Percentiles rank a stretch among this genome's conserved stretches.
phyloP scores from a whole-genome alignment of 2,113 vertebrate species.

The Python bivittatus region DNA sequence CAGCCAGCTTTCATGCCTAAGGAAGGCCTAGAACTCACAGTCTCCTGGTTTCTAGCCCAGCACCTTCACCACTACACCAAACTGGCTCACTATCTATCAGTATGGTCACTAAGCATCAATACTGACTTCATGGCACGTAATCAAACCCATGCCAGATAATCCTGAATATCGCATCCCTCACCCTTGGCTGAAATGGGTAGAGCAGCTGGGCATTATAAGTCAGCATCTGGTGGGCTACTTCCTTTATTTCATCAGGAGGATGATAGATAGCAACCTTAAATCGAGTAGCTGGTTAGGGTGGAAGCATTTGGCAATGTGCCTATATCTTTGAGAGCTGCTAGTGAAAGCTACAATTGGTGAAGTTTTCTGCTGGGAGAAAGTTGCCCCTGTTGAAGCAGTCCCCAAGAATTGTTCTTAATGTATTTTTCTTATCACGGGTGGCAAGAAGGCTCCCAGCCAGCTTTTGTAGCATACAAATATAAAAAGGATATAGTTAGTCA shows the following conservation, averaged over 20 bases:
- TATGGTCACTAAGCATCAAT: not conserved
- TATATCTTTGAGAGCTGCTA: not conserved
- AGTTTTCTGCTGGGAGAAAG: not conserved
- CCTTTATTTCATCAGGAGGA: too few species aligned
- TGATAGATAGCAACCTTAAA: not conserved
- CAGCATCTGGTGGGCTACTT: too few species aligned
- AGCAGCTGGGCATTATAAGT: too few species aligned
- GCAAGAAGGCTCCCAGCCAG: not conserved
- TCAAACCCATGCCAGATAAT: not conserved
- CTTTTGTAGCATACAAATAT: not conserved
- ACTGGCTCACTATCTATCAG: not conserved
- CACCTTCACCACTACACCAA: not conserved
- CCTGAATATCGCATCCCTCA: too few species aligned
- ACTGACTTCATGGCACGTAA: not conserved
- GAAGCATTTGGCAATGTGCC: not conserved
- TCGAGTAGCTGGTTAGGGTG: not conserved
- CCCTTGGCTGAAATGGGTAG: too few species aligned
- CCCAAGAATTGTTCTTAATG: not conserved
- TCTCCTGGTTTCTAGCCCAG: too few species aligned
- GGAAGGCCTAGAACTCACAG: not conserved
- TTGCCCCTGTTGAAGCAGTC: not conserved
- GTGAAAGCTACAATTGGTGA: not conserved
- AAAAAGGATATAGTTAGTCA: not conserved
- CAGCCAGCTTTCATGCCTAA: not conserved
- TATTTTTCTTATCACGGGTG: not conserved